Percentiles rank a stretch among this genome's conserved stretches.
Conservation (phyloP, 2,113 vertebrate genomes). For the Eolophus roseicapilla region DNA sequence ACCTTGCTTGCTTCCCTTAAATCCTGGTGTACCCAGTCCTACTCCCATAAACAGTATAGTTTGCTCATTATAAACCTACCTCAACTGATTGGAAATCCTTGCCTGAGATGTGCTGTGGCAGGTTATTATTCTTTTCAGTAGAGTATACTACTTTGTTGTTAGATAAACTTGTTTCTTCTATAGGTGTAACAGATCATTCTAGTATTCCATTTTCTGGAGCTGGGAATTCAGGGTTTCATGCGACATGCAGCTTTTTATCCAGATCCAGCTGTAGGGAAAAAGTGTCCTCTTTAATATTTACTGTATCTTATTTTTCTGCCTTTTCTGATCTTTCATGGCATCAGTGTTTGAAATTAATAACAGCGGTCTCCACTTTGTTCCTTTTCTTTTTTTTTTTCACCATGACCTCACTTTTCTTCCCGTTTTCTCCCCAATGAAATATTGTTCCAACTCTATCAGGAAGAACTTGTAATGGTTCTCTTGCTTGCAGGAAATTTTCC, state of each 20-base stretch:
- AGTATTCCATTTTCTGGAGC: background rate
- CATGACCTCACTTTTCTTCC: constrained; percentile 45
- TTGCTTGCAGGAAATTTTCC: constrained; percentile 45
- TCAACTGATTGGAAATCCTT: background rate
- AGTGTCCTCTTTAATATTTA: background rate
- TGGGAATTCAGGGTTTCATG: background rate
- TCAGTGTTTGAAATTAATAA: background rate
- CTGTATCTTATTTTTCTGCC: background rate
- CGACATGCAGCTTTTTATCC: background rate
- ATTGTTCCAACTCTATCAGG: constrained; percentile 22
- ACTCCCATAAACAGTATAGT: background rate
- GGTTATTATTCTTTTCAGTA: background rate
- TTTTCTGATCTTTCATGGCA: background rate
- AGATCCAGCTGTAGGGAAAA: background rate
- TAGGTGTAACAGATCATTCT: background rate
- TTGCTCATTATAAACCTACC: background rate
- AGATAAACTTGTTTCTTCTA: background rate
- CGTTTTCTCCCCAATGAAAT: constrained; percentile 25
- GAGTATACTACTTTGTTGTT: background rate
- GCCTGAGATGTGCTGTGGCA: background rate
- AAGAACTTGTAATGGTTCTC: constrained; percentile 47
- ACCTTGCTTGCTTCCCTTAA: background rate
- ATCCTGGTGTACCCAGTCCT: background rate
- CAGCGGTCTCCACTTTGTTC: background rate
- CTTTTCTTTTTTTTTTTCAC: background rate